Evolutionary conservation across 2,888 invertebrate species (phyloP).

Genomic region (Atethmia centrago): DNA sequence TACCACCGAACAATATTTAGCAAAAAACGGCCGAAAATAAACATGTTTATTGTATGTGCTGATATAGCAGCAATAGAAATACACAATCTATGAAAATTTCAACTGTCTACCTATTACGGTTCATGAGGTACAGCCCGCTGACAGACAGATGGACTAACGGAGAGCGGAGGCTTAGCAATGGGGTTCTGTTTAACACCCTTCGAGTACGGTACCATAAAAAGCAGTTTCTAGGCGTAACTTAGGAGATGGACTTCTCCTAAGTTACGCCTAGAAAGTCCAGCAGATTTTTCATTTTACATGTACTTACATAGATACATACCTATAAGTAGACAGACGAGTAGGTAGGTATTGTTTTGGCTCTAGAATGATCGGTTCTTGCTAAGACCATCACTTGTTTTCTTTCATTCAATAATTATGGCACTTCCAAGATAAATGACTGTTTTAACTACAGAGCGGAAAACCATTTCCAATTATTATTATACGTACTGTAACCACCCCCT

Average conservation of each 20-base stretch:
- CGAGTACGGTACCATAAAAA: too few relatives aligned
- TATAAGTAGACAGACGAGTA: neutral
- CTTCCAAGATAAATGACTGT: neutral
- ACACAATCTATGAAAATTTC: too few relatives aligned
- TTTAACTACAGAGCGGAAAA: neutral
- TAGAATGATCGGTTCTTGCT: neutral
- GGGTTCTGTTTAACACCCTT: too few relatives aligned
- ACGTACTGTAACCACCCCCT: neutral
- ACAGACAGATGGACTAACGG: too few relatives aligned
- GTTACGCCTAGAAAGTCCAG: too few relatives aligned
- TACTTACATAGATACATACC: neutral
- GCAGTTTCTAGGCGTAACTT: neutral
- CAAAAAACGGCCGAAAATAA: too few relatives aligned
- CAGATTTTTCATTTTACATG: neutral
- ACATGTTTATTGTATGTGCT: too few relatives aligned
- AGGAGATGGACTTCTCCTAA: neutral
- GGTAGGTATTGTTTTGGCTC: neutral
- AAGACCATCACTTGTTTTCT: neutral
- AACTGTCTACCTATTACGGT: too few relatives aligned
- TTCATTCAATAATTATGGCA: neutral
- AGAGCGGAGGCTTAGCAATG: too few relatives aligned
- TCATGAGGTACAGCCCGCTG: too few relatives aligned
- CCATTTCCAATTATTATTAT: slow-evolving; percentile 13
- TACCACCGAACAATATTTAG: too few relatives aligned
- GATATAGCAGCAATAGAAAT: too few relatives aligned